phyloP scores from a whole-genome alignment of 2,888 invertebrate species.

The Allophyes oxyacanthae region DNA sequence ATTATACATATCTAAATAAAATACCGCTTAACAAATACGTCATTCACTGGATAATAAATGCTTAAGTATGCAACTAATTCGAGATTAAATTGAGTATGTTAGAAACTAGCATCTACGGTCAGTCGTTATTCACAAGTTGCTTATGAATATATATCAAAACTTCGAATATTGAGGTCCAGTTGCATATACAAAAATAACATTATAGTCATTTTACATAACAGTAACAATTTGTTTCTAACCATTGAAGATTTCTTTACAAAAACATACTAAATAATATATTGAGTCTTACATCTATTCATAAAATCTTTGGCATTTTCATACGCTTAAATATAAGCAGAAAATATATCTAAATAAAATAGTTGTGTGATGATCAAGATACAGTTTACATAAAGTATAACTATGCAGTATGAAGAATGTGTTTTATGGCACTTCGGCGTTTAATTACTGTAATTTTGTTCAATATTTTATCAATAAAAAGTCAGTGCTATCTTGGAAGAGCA shows the following conservation, averaged over 20 bases:
- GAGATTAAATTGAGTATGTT: constrained; percentile 65
- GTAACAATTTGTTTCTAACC: constrained; percentile 89
- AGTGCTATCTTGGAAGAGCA: constrained; percentile 47
- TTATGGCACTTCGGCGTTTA: constrained; percentile 57
- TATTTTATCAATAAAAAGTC: constrained; percentile 24
- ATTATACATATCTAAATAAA: constrained; percentile 56
- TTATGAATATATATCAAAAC: constrained; percentile 79
- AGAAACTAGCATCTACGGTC: constrained; percentile 78
- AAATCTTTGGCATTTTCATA: constrained; percentile 86
- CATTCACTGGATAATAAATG: constrained; percentile 66
- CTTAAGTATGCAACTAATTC: constrained; percentile 69
- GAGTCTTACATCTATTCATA: constrained; percentile 83
- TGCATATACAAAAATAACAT: constrained; percentile 85
- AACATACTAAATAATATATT: constrained; percentile 71
- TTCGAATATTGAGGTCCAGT: constrained; percentile 79
- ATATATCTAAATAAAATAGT: constrained; percentile 71
- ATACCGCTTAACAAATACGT: constrained; percentile 53
- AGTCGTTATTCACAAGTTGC: constrained; percentile 83
- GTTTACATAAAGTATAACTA: constrained; percentile 42
- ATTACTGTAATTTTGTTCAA: constrained; percentile 50
- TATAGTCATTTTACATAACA: constrained; percentile 74
- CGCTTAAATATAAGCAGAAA: constrained; percentile 73
- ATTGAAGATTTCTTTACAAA: constrained; percentile 64
- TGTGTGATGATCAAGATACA: constrained; percentile 73
- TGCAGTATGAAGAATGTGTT: constrained; percentile 51